phyloP scores from a whole-genome alignment of 2,888 invertebrate genomes.

The Phaonia tiefii region DNA sequence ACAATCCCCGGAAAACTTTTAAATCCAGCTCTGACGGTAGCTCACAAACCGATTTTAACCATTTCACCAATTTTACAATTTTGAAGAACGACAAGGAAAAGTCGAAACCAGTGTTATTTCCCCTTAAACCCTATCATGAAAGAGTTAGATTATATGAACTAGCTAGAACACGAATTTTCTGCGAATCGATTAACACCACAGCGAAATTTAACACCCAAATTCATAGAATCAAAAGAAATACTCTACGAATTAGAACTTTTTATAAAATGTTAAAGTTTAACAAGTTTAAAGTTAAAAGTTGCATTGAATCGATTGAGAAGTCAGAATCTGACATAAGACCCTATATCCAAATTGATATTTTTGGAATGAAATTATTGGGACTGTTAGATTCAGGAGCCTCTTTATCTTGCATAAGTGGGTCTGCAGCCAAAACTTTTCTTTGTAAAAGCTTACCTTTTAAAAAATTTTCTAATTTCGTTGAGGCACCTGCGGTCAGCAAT shows the following conservation, averaged over 20 bases:
- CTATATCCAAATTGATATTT: neutral
- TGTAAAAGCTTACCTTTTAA: neutral
- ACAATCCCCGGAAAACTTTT: no score
- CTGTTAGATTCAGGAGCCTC: neutral
- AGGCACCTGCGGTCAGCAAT: neutral
- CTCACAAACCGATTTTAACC: no score
- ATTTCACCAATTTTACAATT: no score
- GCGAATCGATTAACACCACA: no score
- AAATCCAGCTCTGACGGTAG: no score
- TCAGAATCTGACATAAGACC: neutral
- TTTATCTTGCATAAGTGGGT: neutral
- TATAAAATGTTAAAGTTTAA: no score
- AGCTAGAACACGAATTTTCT: no score
- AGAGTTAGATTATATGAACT: no score
- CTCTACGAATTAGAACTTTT: no score
- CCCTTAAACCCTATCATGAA: neutral
- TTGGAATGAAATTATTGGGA: neutral
- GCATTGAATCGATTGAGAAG: neutral
- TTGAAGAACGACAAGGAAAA: neutral
- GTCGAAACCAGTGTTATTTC: neutral
- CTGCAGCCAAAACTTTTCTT: neutral
- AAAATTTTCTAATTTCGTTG: neutral
- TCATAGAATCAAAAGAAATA: neutral
- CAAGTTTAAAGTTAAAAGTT: no score
- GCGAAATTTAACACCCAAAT: neutral